A percentile compares a stretch with the other conserved stretches of the same genome.
These are phyloP conservation scores for Xenops minutus DNA, from an alignment of 2,797 vertebrate species.

Conservation along the genomic window DNA sequence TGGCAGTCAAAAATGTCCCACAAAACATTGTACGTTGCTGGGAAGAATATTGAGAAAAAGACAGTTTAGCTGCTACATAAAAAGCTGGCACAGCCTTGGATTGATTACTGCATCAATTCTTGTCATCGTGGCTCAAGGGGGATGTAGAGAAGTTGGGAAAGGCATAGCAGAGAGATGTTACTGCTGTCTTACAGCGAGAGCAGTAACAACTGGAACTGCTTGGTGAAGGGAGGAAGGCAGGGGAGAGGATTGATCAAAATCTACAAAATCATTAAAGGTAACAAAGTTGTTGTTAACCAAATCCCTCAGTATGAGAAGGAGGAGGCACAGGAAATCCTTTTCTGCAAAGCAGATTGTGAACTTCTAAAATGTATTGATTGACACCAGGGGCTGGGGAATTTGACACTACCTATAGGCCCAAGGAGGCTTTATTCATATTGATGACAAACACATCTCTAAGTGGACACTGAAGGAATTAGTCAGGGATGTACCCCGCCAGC, in stretches of 20 bases:
- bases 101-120: background rate
- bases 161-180: background rate
- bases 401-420: accelerated
- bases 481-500: background rate
- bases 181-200: background rate
- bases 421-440: background rate
- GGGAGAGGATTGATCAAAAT: background rate
- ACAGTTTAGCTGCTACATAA: background rate
- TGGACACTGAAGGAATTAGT: background rate
- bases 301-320: background rate
- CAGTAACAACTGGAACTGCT: background rate
- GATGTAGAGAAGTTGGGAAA: background rate
- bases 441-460: background rate
- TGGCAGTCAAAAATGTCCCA: background rate
- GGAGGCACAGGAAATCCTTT: background rate
- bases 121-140: background rate
- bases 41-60: background rate
- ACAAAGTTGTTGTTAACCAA: background rate
- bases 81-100: background rate
- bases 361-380: background rate
- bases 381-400: background rate
- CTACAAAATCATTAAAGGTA: background rate
- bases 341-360: background rate
- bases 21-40: accelerated
- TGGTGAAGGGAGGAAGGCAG: accelerated